Evolutionary conservation across 2,113 vertebrate species (phyloP), one percentile per base, ranked within the genome.

Genomic region (Tachysurus fulvidraco): DNA sequence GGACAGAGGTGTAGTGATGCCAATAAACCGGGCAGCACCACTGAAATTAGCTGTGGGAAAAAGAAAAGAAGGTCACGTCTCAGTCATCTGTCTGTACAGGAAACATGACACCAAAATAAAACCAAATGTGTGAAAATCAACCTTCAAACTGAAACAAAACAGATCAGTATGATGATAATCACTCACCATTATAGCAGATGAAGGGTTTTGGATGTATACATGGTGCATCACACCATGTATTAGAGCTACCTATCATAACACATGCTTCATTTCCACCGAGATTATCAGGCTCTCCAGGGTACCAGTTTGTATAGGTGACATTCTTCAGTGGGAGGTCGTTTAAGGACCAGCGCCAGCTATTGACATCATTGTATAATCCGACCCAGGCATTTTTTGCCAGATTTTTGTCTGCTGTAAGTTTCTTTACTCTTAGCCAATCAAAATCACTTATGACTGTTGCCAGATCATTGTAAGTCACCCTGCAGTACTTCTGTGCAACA

Each of bases 291-390:
- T 89, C 55, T 0, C 36, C 44, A 21, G 0, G 7, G 46, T 30
- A 46, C 85, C n/a, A n/a, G n/a, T n/a, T n/a, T n/a, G 13, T 54
- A 28, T 44, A 55, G 5, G 9, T 19, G 17, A 46, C 36, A 44
- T 23, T 74, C 41, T 74, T 28, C 21, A 84, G 5, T 2, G 5
- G n/a, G 28, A 52, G n/a, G 8, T 67, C 13, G 14, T 76, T n/a
- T n/a, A n/a, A n/a, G n/a, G n/a, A n/a, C n/a, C n/a, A n/a, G n/a
- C n/a, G n/a, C n/a, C n/a, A n/a, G 74, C 69, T 67, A 3, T 55
- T 36, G 14, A 60, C n/a, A 12, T 85, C 83, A 4, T 76, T 25
- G 60, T 81, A 85, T 54, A 88, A 55, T 57, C 87, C 89, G 4
- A 85, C 65, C 87, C 85, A 90, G 4, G 23, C 50, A n/a, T 2